Conservation (phyloP, 2,888 invertebrate genomes). For the Acanthosepion lycidas region DNA sequence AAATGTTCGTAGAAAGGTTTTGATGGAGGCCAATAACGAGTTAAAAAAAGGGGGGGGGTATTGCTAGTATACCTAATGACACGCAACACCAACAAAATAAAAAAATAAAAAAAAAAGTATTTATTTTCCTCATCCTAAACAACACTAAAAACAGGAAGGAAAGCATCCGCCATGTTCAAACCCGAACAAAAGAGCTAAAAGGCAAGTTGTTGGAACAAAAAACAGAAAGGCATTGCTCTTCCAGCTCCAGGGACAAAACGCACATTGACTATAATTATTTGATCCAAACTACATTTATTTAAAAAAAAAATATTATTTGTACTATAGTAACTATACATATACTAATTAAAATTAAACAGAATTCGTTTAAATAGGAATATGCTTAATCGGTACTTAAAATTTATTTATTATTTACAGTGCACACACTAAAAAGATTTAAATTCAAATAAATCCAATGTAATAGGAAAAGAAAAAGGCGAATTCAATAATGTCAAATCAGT, state of each 20-base stretch:
- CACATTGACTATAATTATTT: too few relatives aligned
- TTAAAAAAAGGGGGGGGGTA: too few relatives aligned
- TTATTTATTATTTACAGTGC: background rate
- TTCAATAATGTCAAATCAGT: background rate
- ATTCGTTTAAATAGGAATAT: background rate
- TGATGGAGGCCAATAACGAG: background rate
- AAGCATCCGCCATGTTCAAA: conserved; percentile 9
- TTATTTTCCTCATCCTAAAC: conserved; percentile 3
- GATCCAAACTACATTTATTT: too few relatives aligned
- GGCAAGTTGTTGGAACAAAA: background rate
- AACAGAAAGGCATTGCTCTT: background rate
- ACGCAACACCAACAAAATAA: background rate
- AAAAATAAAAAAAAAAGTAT: background rate
- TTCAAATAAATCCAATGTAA: background rate
- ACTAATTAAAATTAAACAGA: background rate
- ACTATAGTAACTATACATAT: background rate
- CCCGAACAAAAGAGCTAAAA: background rate
- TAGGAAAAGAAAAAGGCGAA: background rate
- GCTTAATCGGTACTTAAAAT: background rate
- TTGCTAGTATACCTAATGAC: background rate
- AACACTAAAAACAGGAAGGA: conserved; percentile 33
- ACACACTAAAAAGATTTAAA: background rate
- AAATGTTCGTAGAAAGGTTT: background rate
- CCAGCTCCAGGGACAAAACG: too few relatives aligned
- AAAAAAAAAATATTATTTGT: background rate